These are phyloP conservation scores for Myotis myotis DNA, from an alignment of 2,797 vertebrate genomes.

Conservation along the genomic window DNA sequence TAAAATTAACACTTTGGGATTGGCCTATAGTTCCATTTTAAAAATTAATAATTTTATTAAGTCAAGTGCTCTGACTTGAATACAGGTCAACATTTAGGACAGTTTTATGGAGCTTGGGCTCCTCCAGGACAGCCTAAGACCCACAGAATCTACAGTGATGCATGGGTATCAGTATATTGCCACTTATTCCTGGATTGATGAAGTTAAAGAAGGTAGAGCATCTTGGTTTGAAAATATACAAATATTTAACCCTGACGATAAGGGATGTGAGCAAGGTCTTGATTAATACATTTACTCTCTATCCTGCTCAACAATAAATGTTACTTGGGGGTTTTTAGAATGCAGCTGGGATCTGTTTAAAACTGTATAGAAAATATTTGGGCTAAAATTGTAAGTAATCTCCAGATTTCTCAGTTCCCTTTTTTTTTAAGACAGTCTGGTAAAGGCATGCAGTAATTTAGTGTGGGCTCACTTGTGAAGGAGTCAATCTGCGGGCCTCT, in stretches of 20 bases:
- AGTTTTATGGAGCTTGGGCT: background rate
- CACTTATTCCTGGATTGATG: background rate
- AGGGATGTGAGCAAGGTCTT: background rate
- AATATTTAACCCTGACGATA: background rate
- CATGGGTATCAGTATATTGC: background rate
- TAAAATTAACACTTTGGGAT: background rate
- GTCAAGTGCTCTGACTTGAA: background rate
- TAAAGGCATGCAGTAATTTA: background rate
- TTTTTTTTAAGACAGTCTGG: background rate
- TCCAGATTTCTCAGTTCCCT: background rate
- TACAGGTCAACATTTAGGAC: constrained; percentile 14
- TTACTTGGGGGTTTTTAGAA: constrained; percentile 14
- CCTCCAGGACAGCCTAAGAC: background rate
- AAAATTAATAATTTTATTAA: constrained; percentile 28
- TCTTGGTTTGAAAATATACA: background rate
- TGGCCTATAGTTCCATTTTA: background rate
- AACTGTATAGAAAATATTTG: constrained; percentile 12
- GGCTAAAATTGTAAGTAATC: background rate
- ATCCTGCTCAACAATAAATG: background rate
- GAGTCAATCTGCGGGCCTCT: background rate
- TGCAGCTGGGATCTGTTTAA: background rate
- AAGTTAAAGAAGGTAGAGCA: background rate
- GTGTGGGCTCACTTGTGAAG: background rate
- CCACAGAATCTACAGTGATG: background rate
- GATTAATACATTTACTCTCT: background rate